phyloP scores from a whole-genome alignment of 1,140 invertebrate species.

The Cydia amplana region DNA sequence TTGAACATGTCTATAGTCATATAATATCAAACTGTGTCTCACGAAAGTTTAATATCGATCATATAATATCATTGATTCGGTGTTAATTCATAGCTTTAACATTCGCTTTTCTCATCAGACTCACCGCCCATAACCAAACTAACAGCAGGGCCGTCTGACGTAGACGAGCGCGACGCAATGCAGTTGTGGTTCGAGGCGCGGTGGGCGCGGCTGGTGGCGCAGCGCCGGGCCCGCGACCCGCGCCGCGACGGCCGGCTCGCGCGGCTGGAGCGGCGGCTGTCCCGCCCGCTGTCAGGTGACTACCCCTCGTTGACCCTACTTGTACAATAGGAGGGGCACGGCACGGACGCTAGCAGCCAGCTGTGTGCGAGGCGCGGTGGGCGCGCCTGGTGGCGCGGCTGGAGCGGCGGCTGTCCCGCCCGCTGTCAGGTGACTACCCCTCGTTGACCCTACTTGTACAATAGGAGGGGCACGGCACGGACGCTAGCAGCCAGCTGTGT shows the following conservation, averaged over 20 bases:
- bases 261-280: slow-evolving; percentile 57
- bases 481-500: slow-evolving; percentile 32
- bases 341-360: slow-evolving; percentile 64
- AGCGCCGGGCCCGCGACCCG: slow-evolving; percentile 50
- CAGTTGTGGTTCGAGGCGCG: slow-evolving; percentile 71
- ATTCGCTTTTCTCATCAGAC: not conserved
- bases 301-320: too few species aligned
- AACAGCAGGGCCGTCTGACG: slow-evolving; percentile 37
- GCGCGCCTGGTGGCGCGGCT: slow-evolving; percentile 63
- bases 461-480: not conserved
- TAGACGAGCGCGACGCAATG: slow-evolving; percentile 67
- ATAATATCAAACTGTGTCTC: too few species aligned
- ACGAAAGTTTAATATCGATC: too few species aligned
- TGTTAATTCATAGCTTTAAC: too few species aligned
- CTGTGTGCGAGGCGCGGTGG: slow-evolving; percentile 70
- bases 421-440: slow-evolving; percentile 33
- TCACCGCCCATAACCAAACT: not conserved
- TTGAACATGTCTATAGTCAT: too few species aligned
- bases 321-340: too few species aligned
- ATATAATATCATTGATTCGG: too few species aligned
- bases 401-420: slow-evolving; percentile 58
- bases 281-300: slow-evolving; percentile 45
- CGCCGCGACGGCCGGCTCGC: slow-evolving; percentile 43
- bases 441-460: too few species aligned
- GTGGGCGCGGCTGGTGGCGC: slow-evolving; percentile 65